A percentile compares a stretch with the other conserved stretches of the same genome.
phyloP scores from a whole-genome alignment of 1,140 invertebrate genomes.

The Bombus polaris region DNA sequence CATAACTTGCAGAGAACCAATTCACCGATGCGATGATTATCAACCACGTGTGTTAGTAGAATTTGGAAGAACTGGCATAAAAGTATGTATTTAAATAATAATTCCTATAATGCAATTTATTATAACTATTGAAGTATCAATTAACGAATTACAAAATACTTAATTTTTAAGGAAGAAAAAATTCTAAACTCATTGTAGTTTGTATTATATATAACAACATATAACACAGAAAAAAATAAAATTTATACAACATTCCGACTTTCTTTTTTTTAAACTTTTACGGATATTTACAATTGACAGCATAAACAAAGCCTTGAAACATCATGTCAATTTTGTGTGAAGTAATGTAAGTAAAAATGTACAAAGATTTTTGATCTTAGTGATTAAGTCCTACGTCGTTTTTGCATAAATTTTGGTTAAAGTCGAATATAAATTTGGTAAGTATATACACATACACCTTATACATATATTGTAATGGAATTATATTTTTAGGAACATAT shows the following conservation, averaged over 20 bases:
- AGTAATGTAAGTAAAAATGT: slow-evolving; percentile 16
- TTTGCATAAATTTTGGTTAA: slow-evolving; percentile 27
- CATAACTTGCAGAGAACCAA: slow-evolving; percentile 76
- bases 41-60: slow-evolving; percentile 77
- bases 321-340: slow-evolving; percentile 18
- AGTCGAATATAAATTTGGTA: neutral
- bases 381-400: slow-evolving; percentile 1
- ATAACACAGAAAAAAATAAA: neutral
- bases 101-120: neutral
- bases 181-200: neutral
- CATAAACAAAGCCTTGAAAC: neutral
- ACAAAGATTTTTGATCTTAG: slow-evolving; percentile 10
- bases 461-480: neutral
- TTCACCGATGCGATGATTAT: slow-evolving; percentile 76
- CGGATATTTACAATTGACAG: slow-evolving; percentile 29
- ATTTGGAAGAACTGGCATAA: slow-evolving; percentile 72
- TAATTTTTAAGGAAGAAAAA: neutral
- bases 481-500: neutral
- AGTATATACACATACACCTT: neutral
- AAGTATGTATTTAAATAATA: slow-evolving; percentile 63
- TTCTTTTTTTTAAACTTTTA: slow-evolving; percentile 34
- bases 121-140: neutral
- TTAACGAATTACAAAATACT: neutral
- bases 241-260: neutral
- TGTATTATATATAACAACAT: neutral